A percentile compares a stretch with the other conserved stretches of the same genome.
Conservation (phyloP, 2,888 invertebrate species). For the Pristionchus japonicus region DNA sequence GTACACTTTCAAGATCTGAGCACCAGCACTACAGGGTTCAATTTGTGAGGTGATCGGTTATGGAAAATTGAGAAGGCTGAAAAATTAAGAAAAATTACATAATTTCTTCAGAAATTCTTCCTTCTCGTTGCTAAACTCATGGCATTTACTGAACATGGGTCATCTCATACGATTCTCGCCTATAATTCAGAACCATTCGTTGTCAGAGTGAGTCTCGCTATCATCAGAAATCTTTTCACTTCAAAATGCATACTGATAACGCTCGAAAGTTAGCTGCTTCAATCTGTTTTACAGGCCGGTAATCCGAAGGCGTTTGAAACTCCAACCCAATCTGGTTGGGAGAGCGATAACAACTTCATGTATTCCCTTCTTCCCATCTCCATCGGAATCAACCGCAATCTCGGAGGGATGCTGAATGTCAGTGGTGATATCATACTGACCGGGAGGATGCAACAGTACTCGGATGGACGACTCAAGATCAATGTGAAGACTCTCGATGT, state of each 20-base stretch:
- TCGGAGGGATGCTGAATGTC: constrained; percentile 85
- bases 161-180: constrained; percentile 78
- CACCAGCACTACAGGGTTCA: too few species aligned
- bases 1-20: too few species aligned
- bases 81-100: neutral
- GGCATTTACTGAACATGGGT: constrained; percentile 78
- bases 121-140: constrained; percentile 79
- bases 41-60: too few species aligned
- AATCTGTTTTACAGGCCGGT: constrained; percentile 90
- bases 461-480: constrained; percentile 92
- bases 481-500: constrained; percentile 88
- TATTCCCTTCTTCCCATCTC: constrained; percentile 91
- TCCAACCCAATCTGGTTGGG: constrained; percentile 90
- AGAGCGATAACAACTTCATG: constrained; percentile 89
- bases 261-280: too few species aligned
- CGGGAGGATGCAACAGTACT: constrained; percentile 79
- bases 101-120: constrained; percentile 77
- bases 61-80: too few species aligned
- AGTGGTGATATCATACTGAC: constrained; percentile 94
- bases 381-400: constrained; percentile 87
- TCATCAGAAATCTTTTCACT: too few species aligned
- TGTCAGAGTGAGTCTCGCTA: constrained; percentile 88
- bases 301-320: constrained; percentile 99
- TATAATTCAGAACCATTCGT: constrained; percentile 96
- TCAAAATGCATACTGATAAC: too few species aligned